These are phyloP conservation scores for Champsocephalus gunnari DNA, from an alignment of 2,797 vertebrate species.

Conservation along the genomic window DNA sequence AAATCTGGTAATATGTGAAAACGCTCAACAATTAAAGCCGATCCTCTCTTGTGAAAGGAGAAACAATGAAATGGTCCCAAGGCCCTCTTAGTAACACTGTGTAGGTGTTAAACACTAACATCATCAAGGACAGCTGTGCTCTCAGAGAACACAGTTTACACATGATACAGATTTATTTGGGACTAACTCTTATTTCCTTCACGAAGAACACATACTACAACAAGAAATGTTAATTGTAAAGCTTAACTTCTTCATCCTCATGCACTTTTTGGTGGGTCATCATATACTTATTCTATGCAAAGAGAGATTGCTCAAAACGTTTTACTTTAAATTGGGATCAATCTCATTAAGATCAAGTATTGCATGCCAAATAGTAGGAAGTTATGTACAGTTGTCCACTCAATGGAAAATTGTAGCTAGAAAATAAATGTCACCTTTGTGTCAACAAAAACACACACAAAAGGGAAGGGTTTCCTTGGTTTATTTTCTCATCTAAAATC, in stretches of 20 bases:
- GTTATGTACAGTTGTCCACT: too few relatives aligned
- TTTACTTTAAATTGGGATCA: too few relatives aligned
- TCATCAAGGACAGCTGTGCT: constrained; percentile 53
- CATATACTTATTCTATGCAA: background rate
- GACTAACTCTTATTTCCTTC: constrained; percentile 5
- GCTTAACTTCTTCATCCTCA: background rate
- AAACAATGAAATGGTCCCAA: constrained; percentile 34
- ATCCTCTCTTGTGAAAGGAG: constrained; percentile 24
- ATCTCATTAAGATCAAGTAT: too few relatives aligned
- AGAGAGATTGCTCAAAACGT: background rate
- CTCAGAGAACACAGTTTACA: constrained; percentile 20
- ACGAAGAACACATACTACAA: background rate
- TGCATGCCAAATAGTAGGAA: too few relatives aligned
- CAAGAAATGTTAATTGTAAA: background rate
- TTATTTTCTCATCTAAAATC: constrained; percentile 35
- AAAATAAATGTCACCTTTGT: too few relatives aligned
- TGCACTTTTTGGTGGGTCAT: background rate
- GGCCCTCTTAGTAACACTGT: constrained; percentile 32
- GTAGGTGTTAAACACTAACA: constrained; percentile 57
- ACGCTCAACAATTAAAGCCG: constrained; percentile 59
- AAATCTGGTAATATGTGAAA: constrained; percentile 65
- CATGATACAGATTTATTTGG: constrained; percentile 1
- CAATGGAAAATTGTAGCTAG: too few relatives aligned
- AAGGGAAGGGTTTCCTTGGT: background rate
- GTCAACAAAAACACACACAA: too few relatives aligned